Base-by-base conservation (phyloP, 2,797 vertebrate species). In the Harpagifer antarcticus region DNA sequence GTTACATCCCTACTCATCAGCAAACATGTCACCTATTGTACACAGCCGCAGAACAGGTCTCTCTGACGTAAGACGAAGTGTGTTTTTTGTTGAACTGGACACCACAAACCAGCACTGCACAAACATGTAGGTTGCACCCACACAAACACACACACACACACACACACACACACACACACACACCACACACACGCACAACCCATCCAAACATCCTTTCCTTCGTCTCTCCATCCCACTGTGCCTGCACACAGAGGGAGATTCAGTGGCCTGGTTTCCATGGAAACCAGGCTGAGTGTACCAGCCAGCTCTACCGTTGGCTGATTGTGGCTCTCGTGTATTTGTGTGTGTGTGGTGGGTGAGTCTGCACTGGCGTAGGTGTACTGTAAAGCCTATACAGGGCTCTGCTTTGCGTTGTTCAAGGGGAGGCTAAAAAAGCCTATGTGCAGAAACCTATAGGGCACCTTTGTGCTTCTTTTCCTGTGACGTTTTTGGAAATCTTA, bases 211-310 rank as follows among this genome's bases (percentile, higher is more conserved):
- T n/a, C n/a, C n/a, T 84, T 86, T 79, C 83, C 78, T 86, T 68
- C 80, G 79, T 89, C 88, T 90, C 86, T 86, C 88, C 89, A 91
- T 92, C 92, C 90, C 84, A 92, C 90, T 82, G 88, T 76, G 89
- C 90, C 81, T 86, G 88, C 86, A 81, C 88, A 85, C 86, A 73
- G 76, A 83, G 90, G 89, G 88, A 94, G 90, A 94, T 88, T 94
- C 92, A 88, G 89, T 87, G 89, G 91, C 89, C 85, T 62, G 85
- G 93, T 96, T 92, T 81, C 93, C 91, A 92, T 93, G 89, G 94
- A 90, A 94, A 96, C 95, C 94, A 82, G 86, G 92, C 93, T 55
- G 82, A 89, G 92, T 89, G 91, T 93, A 95, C 89, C 90, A 93
- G 81, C 86, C 85, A 66, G 91, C 92, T 93, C 86, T 69, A 81